Percentiles rank a stretch among this genome's conserved stretches.
Conservation (phyloP, 2,888 invertebrate genomes). For the Drosophila stalkeri region DNA sequence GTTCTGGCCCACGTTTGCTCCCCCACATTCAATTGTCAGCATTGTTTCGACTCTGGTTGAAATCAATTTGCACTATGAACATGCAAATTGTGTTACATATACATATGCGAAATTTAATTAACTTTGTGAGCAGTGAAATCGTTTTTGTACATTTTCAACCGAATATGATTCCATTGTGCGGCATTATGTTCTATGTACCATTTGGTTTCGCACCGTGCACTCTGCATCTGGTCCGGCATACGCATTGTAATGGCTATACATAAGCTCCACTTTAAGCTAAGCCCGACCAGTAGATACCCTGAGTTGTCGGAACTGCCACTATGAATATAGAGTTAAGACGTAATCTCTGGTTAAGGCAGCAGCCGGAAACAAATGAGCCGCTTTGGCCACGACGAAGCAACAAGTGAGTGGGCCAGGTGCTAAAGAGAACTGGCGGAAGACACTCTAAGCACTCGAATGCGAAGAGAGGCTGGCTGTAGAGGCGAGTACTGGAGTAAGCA, state of each 20-base stretch:
- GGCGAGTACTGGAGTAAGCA: no score
- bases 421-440: background rate
- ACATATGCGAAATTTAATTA: conserved; percentile 5
- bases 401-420: no score
- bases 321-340: background rate
- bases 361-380: background rate
- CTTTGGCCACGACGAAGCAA: background rate
- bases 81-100: conserved; percentile 1
- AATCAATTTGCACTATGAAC: conserved; percentile 1
- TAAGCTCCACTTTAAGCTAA: background rate
- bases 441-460: background rate
- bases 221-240: background rate
- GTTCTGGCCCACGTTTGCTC: background rate
- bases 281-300: background rate
- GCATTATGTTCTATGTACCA: background rate
- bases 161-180: background rate
- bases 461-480: no score
- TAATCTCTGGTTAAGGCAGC: background rate
- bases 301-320: background rate
- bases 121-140: background rate
- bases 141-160: conserved; percentile 2
- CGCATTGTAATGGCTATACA: background rate
- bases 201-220: background rate
- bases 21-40: conserved; percentile 7
- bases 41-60: conserved; percentile 1